Evolutionary conservation across 2,113 vertebrate genomes (phyloP).

Genomic region (Prietella phreatophila): DNA sequence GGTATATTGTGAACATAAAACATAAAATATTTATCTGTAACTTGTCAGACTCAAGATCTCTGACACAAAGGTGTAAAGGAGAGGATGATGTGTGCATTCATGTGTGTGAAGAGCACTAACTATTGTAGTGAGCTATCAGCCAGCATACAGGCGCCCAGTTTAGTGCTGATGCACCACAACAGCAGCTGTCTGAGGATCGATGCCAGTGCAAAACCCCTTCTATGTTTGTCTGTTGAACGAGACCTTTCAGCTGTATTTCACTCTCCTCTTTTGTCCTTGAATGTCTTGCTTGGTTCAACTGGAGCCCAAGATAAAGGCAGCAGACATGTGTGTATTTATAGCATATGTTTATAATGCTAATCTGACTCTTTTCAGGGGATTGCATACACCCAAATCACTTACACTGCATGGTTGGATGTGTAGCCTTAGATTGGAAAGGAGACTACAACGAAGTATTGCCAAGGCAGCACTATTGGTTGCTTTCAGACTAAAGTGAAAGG

Average conservation of each 20-base stretch:
- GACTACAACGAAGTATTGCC: background rate
- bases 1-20: background rate
- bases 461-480: background rate
- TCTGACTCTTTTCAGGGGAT: constrained; percentile 32
- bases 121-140: constrained; percentile 37
- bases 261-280: constrained; percentile 8
- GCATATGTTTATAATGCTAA: constrained; percentile 44
- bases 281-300: constrained; percentile 31
- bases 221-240: constrained; percentile 11
- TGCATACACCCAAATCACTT: constrained; percentile 25
- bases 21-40: background rate
- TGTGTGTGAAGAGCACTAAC: background rate
- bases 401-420: background rate
- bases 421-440: constrained; percentile 26
- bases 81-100: background rate
- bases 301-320: constrained; percentile 21
- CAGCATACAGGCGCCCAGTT: constrained; percentile 4
- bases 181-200: constrained; percentile 34
- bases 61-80: background rate
- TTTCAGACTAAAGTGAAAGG: background rate
- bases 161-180: constrained; percentile 44
- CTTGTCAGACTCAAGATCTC: background rate
- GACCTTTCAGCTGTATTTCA: constrained; percentile 30
- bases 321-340: constrained; percentile 37
- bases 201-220: constrained; percentile 23